Percentiles rank a stretch among this genome's conserved stretches.
These are phyloP conservation scores for Ramphastos sulfuratus DNA, from an alignment of 2,113 vertebrate species.

Conservation along the genomic window DNA sequence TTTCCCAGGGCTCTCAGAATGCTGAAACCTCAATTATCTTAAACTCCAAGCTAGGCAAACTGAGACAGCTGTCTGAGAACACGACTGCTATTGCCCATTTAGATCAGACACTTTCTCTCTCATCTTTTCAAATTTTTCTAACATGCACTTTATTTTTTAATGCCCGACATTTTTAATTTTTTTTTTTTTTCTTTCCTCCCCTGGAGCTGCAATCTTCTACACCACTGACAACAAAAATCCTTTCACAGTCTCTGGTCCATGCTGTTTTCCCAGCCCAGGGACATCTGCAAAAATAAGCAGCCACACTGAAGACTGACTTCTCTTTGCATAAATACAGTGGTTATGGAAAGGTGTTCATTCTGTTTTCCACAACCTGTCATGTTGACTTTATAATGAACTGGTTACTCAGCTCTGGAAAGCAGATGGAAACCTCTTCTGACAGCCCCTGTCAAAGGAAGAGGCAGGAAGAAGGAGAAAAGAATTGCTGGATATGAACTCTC, in stretches of 20 bases:
- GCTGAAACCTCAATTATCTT: slow-evolving; percentile 41
- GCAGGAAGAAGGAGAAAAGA: slow-evolving; percentile 35
- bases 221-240: slow-evolving; percentile 23
- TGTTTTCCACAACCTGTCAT: slow-evolving; percentile 44
- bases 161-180: background rate
- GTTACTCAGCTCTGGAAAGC: slow-evolving; percentile 60
- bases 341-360: slow-evolving; percentile 64
- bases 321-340: slow-evolving; percentile 54
- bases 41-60: background rate
- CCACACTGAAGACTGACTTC: slow-evolving; percentile 24
- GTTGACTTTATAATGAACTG: slow-evolving; percentile 65
- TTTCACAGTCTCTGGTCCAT: background rate
- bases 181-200: background rate
- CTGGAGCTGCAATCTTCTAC: slow-evolving; percentile 7
- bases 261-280: slow-evolving; percentile 45
- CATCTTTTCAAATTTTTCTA: slow-evolving; percentile 37
- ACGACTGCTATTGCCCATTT: slow-evolving; percentile 4
- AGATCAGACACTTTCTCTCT: slow-evolving; percentile 20
- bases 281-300: slow-evolving; percentile 20
- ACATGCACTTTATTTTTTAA: slow-evolving; percentile 21
- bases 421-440: slow-evolving; percentile 72
- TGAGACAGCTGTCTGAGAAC: slow-evolving; percentile 17
- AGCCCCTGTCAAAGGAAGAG: slow-evolving; percentile 66
- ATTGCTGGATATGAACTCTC: slow-evolving; percentile 47
- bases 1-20: background rate